Conservation (phyloP, 2,888 invertebrate genomes). For the Papilio elwesi region DNA sequence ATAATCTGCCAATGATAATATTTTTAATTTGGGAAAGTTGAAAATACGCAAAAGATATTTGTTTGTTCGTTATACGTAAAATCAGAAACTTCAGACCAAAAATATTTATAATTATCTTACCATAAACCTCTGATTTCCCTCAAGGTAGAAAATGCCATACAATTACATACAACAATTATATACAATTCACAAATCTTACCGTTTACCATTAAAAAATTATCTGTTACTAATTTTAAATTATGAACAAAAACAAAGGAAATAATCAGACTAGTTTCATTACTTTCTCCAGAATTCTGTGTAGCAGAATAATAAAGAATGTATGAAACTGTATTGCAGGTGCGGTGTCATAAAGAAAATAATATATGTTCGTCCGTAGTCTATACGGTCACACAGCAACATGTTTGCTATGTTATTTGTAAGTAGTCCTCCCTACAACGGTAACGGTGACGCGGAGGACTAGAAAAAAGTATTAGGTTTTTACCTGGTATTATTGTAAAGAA, state of each 20-base stretch:
- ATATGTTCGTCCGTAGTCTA: background rate
- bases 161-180: too few species aligned
- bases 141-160: too few species aligned
- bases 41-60: background rate
- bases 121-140: too few species aligned
- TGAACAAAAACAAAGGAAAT: too few species aligned
- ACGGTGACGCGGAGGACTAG: background rate
- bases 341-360: conserved; percentile 24
- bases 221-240: too few species aligned
- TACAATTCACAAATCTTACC: too few species aligned
- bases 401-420: conserved; percentile 33
- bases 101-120: too few species aligned
- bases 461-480: conserved; percentile 13
- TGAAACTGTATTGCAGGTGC: conserved; percentile 6
- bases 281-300: too few species aligned
- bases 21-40: conserved; percentile 11
- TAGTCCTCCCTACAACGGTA: conserved; percentile 14
- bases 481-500: background rate
- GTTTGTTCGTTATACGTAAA: too few species aligned
- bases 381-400: conserved; percentile 6
- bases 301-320: background rate
- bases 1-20: conserved; percentile 14
- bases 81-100: too few species aligned
- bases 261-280: too few species aligned
- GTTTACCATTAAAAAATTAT: too few species aligned